Base-by-base conservation (phyloP, 2,113 vertebrate genomes). In the Labeo catla region DNA sequence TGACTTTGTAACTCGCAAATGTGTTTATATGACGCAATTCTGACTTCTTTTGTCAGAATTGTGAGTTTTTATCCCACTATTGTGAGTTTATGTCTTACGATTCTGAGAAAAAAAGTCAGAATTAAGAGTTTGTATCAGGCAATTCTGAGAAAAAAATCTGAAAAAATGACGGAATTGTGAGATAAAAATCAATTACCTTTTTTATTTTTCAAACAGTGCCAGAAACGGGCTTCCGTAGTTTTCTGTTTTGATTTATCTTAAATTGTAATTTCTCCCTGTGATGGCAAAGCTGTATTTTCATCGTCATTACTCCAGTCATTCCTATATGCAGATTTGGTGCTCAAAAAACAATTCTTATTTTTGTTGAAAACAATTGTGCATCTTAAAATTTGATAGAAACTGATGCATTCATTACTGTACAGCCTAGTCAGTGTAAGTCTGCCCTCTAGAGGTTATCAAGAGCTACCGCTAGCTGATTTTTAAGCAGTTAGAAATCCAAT, bases 401-500 rank as follows among this genome's bases (percentile, higher is more conserved):
- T n/a, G 21, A 49, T 74, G 8, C 10, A 28, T 49, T 23, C 11
- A 47, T 76, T 76, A 15, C 1, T 45, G 6, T 45, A 11, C 39
- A 43, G 15, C 0, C 36, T 72, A 19, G 16, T 16, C 16, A 43
- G 50, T 15, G 1, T 16, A 12, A 19, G 59, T 54, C 74, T 78
- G 73, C 87, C 87, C 28, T 57, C 87, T 88, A 73, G 80, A 77
- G 87, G 57, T 65, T 43, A 70, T n/a, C 4, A 43, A 19, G 13
- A 72, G 63, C 36, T 65, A 83, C 2, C 63, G 63, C 87, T 34
- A 47, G 15, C 47, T 15, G 2, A 81, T 28, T n/a, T 73, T 28
- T 28, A 28, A 28, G 28, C 28, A 28, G 1, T 28, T 45, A 39
- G 28, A 61, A 9, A 61, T 19, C 21, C 8, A 61, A 4, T 61